phyloP scores from a whole-genome alignment of 2,113 vertebrate species.

The Xenotilapia leptura region DNA sequence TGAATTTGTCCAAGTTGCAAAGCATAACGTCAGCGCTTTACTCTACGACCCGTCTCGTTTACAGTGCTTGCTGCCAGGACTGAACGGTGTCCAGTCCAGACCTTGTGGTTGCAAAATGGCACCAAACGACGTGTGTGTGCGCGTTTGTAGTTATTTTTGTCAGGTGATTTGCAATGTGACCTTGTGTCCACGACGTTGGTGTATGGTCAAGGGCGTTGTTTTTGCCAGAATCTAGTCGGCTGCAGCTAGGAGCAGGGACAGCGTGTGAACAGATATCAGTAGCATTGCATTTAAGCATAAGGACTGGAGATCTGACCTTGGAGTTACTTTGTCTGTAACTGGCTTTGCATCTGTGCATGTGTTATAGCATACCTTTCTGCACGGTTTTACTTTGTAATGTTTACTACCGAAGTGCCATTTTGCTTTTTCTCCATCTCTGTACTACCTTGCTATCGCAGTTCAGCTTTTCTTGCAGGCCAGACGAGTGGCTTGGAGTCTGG shows the following conservation, averaged over 20 bases:
- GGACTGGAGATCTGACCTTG: neutral
- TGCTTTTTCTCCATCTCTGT: neutral
- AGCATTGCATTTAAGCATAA: neutral
- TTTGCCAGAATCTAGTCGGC: neutral
- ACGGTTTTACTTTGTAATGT: neutral
- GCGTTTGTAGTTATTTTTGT: neutral
- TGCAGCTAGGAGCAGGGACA: neutral
- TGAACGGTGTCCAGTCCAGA: neutral
- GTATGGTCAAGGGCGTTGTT: neutral
- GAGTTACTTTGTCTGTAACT: neutral
- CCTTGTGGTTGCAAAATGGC: conserved; percentile 37
- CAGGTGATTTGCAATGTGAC: conserved; percentile 12
- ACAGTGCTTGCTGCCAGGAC: neutral
- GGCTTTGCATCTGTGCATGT: neutral
- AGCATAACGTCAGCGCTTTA: conserved; percentile 7
- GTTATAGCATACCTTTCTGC: neutral
- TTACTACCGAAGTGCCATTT: neutral
- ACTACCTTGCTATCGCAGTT: neutral
- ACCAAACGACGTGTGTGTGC: neutral
- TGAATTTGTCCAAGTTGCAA: conserved; percentile 1
- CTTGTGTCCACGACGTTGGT: neutral
- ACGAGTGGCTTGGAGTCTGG: conserved; percentile 21
- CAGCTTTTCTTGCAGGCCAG: conserved; percentile 18
- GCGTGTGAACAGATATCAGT: neutral
- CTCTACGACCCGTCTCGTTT: neutral